Base-by-base conservation (phyloP, 2,113 vertebrate genomes). In the Pomatostomus ruficeps region DNA sequence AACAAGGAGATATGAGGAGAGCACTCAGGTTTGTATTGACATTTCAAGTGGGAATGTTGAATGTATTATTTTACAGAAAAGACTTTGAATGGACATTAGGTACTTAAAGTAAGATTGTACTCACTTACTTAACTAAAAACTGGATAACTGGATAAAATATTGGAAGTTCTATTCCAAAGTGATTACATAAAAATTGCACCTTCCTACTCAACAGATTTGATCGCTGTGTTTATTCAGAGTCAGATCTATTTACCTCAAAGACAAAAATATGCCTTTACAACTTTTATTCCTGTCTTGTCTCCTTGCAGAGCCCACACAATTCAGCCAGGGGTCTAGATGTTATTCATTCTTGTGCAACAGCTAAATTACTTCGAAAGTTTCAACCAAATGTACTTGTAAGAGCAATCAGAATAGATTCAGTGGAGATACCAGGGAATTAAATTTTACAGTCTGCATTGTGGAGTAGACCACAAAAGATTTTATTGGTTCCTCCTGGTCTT, bases 141-240 rank as follows among this genome's bases (percentile, higher is more conserved):
- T 68, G 49, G 48, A 29, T 76, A 79, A 91, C 29, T 35, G 45
- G 59, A 80, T 22, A 63, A 80, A 93, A 70, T 87, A 72, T 31
- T 92, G 59, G 55, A 93, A 80, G 51, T 66, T 93, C 63, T 93
- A 62, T 70, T 94, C 73, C 65, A 85, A 74, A 95, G 38, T 66
- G 59, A 89, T 91, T 95, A 81, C 74, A 82, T 94, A 95, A 95
- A 95, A 91, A 70, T 87, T 77, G 38, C 95, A 94, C 88, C 92
- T 94, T 96, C 95, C 95, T 74, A 96, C 92, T 73, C 90, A 96
- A 87, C 95, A 96, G 90, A 94, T 93, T 79, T 89, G 80, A 57
- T 90, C 76, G 68, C 81, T 74, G 45, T 93, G 49, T 93, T 89
- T 93, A 84, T 89, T 94, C 63, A 67, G 85, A 85, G 68, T 52